These are phyloP conservation scores for Octomys mimax DNA, from an alignment of 2,797 vertebrate genomes.

Conservation along the genomic window DNA sequence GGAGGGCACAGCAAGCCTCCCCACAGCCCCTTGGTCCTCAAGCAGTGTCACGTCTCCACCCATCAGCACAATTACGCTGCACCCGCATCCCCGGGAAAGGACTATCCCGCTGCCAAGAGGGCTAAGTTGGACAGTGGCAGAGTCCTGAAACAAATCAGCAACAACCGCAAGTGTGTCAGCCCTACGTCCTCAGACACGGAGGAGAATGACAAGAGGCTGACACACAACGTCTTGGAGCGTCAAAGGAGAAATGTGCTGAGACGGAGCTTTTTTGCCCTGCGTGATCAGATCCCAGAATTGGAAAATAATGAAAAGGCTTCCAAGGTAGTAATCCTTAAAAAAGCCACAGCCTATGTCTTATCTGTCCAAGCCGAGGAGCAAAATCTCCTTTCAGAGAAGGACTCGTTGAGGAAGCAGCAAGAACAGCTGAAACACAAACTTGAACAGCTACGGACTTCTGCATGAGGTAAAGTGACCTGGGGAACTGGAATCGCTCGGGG, in stretches of 20 bases:
- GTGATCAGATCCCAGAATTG: slow-evolving; percentile 98
- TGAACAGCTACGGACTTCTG: slow-evolving; percentile 93
- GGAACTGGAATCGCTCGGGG: slow-evolving; percentile 23
- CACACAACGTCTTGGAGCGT: slow-evolving; percentile 98
- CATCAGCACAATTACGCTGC: slow-evolving; percentile 99
- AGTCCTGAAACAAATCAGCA: slow-evolving; percentile 96
- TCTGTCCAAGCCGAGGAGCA: slow-evolving; percentile 95
- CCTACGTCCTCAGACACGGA: slow-evolving; percentile 96
- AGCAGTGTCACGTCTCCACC: slow-evolving; percentile 97
- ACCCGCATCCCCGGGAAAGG: slow-evolving; percentile 94
- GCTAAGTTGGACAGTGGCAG: slow-evolving; percentile 94
- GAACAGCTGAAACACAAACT: slow-evolving; percentile 97
- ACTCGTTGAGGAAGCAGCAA: slow-evolving; percentile 93
- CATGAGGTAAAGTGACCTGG: slow-evolving; percentile 70
- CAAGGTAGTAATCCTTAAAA: slow-evolving; percentile 99
- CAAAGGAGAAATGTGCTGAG: slow-evolving; percentile 99
- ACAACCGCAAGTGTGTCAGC: slow-evolving; percentile 96
- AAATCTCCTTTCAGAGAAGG: slow-evolving; percentile 94
- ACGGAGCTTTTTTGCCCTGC: slow-evolving; percentile 97
- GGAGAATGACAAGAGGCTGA: slow-evolving; percentile 98
- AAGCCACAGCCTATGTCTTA: slow-evolving; percentile 96
- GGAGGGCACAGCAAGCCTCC: slow-evolving; percentile 89
- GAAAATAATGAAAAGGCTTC: slow-evolving; percentile 99
- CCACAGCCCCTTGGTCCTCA: slow-evolving; percentile 96
- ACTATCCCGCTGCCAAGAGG: slow-evolving; percentile 95